Base-by-base conservation (phyloP, 2,797 vertebrate species). In the Micromesistius poutassou region DNA sequence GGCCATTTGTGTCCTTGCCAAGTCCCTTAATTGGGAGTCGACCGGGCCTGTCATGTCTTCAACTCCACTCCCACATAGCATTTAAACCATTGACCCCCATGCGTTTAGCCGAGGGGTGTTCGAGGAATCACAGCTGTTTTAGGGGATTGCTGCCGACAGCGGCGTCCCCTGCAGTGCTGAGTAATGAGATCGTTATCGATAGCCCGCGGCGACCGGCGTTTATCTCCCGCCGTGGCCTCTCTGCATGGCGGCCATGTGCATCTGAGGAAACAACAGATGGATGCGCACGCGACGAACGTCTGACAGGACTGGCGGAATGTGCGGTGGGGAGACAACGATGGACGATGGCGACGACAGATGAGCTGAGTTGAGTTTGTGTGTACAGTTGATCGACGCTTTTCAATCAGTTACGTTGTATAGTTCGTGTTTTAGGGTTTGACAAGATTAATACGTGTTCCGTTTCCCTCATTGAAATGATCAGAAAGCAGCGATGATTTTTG, bases 21-120 rank as follows among this genome's bases (percentile, higher is more conserved):
- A 81, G 70, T 86, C 78, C 85, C 79, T 80, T 89, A 81, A 91
- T 89, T 91, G 81, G 84, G 88, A 90, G 84, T 76, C 76, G 80
- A 83, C 86, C 42, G 68, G 79, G 79, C 86, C 86, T 82, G 79
- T 75, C 4, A n/a, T 89, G 82, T 86, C 82, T 84, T 89, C 87
- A 86, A 30, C 79, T 89, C 81, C 76, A 78, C 74, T 89, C 90
- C 78, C 84, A 82, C 87, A 79, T 88, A 74, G 81, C 84, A 81
- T 88, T 91, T 86, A 88, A 82, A 85, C 87, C 85, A 82, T 87
- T 90, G 87, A 77, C 89, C 90, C 76, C 76, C 85, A 0, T n/a
- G 6, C 55, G 9, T 13, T 62, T 8, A 62, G 22, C 22, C 55
- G 55, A 22, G 25, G 55, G 55, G 5, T 22, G 22, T 62, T 62